These are phyloP conservation scores for Sitophilus oryzae DNA, from an alignment of 1,140 invertebrate species.

Conservation along the genomic window DNA sequence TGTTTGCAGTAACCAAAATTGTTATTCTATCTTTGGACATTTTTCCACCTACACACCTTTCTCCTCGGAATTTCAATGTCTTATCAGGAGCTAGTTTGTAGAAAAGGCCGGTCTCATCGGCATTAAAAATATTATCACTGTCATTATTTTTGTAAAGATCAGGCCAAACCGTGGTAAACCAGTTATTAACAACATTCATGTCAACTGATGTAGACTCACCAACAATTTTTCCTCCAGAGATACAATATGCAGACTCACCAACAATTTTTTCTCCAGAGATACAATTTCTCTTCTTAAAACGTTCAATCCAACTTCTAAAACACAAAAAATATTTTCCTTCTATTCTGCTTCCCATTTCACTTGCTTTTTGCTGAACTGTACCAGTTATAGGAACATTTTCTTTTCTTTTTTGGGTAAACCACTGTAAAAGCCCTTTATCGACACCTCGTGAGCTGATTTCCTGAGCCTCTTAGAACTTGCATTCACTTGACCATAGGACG, in stretches of 20 bases:
- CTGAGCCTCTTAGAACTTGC: not conserved
- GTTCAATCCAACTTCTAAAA: slow-evolving; percentile 19
- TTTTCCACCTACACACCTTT: slow-evolving; percentile 41
- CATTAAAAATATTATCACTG: slow-evolving; percentile 42
- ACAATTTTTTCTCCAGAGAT: slow-evolving; percentile 21
- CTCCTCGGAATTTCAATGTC: slow-evolving; percentile 37
- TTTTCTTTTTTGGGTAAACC: slow-evolving; percentile 4
- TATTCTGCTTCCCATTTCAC: slow-evolving; percentile 6
- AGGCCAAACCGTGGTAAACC: slow-evolving; percentile 20
- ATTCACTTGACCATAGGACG: not conserved
- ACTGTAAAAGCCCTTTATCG: slow-evolving; percentile 1
- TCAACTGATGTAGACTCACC: no score
- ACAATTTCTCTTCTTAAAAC: slow-evolving; percentile 26
- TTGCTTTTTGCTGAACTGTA: slow-evolving; percentile 21
- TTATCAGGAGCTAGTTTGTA: slow-evolving; percentile 39
- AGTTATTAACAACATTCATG: slow-evolving; percentile 8
- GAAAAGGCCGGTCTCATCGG: slow-evolving; percentile 46
- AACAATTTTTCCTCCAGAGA: no score
- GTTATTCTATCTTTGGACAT: slow-evolving; percentile 43
- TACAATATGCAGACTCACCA: slow-evolving; percentile 22
- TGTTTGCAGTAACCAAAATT: slow-evolving; percentile 13
- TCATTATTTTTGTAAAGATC: slow-evolving; percentile 21
- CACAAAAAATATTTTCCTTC: slow-evolving; percentile 13
- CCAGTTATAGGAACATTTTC: slow-evolving; percentile 19
- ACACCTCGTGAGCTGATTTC: not conserved